phyloP scores from a whole-genome alignment of 2,888 invertebrate genomes.

The Pyrrhosoma nymphula region DNA sequence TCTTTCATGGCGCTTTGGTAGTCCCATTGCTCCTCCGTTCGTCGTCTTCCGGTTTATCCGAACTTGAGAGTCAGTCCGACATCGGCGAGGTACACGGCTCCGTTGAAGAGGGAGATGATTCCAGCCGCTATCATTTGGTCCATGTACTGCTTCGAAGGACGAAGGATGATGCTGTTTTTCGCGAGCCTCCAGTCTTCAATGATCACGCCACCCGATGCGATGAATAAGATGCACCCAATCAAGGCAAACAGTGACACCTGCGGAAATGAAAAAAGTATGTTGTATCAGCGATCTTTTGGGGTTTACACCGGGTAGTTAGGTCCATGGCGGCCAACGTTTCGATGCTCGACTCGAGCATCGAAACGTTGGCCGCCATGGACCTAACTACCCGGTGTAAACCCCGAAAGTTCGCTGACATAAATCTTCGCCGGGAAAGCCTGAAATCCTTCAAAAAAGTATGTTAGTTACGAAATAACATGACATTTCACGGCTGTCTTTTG shows the following conservation, averaged over 20 bases:
- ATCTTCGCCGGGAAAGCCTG: neutral
- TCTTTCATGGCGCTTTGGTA: neutral
- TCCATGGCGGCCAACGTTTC: no score
- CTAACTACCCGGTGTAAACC: no score
- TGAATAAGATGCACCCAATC: conserved; percentile 82
- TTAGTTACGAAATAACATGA: no score
- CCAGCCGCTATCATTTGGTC: conserved; percentile 84
- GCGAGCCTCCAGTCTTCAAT: conserved; percentile 79
- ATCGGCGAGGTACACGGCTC: conserved; percentile 82
- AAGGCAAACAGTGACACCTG: conserved; percentile 83
- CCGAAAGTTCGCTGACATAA: no score
- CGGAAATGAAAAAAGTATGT: conserved; percentile 71
- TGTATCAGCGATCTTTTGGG: no score
- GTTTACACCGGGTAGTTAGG: no score
- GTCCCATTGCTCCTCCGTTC: neutral
- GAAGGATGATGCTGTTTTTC: conserved; percentile 79
- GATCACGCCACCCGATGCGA: conserved; percentile 84
- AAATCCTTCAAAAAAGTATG: no score
- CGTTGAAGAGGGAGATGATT: conserved; percentile 83
- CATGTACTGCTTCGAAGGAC: conserved; percentile 84
- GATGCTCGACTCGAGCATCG: no score
- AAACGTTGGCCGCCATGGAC: no score
- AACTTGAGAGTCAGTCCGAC: conserved; percentile 81
- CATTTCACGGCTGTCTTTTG: no score
- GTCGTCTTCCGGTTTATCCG: conserved; percentile 39